Evolutionary conservation across 2,888 invertebrate species (phyloP), one percentile per base, ranked within the genome.

Genomic region (Neria commutata): DNA sequence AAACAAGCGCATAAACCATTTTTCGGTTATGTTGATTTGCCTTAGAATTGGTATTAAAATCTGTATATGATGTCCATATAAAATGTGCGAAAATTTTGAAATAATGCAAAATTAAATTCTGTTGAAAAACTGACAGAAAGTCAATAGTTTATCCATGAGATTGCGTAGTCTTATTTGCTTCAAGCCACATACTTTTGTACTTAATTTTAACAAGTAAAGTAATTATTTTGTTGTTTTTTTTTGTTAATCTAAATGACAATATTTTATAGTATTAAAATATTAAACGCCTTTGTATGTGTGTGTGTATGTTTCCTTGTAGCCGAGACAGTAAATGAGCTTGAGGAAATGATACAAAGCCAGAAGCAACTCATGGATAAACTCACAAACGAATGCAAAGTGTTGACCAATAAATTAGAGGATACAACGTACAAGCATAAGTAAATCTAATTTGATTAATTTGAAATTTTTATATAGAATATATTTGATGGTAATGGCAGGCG

Each of bases 331-430:
- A 89, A 89, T 85, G 92, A 91, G 85, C 89, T 94, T 85, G 93
- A 93, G 87, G 88, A 89, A 83, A 90, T 92, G 89, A 89, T 94
- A 85, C 90, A 89, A 85, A 91, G 90, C 85, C 93, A 94, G 89
- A 92, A 91, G 88, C 89, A 89, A 88, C 91, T 92, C 88, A 91
- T 93, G 90, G 92, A 92, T 86, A 92, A 91, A 88, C 88, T 94
- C 84, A 91, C 92, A 81, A 87, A 86, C 81, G 92, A 94, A 86
- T 93, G 93, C 87, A 92, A 91, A 86, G 87, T 87, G 84, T 88
- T 94, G 84, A 93, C 93, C 81, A 87, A 89, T 85, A 92, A 91
- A 87, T 88, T 94, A 86, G 93, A 94, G 87, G 92, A 92, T 84
- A 89, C 91, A 83, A 89, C 89, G 83, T 86, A 88, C 84, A 90